phyloP scores from a whole-genome alignment of 2,797 vertebrate genomes.

The Astyanax mexicanus region DNA sequence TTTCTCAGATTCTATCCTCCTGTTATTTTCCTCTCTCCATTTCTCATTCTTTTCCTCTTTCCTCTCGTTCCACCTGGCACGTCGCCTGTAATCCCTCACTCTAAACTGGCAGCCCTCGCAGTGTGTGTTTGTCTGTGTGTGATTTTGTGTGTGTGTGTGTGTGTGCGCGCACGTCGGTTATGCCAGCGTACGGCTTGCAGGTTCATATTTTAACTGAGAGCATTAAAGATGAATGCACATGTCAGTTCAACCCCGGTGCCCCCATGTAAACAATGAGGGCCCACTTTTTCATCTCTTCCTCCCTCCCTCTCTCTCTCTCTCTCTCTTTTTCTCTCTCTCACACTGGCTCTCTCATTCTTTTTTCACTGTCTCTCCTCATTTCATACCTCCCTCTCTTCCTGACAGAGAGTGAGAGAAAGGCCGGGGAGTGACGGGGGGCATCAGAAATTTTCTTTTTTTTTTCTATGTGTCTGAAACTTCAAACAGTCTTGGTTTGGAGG shows the following conservation, averaged over 20 bases:
- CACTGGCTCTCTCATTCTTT: not conserved
- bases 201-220: conserved; percentile 48
- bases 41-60: not conserved
- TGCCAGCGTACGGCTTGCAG: conserved; percentile 25
- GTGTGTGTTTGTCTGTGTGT: not conserved
- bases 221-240: conserved; percentile 59
- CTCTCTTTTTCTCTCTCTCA: conserved; percentile 26
- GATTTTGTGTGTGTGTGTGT: not conserved
- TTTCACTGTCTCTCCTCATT: conserved; percentile 9
- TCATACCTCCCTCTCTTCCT: not conserved
- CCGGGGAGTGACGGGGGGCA: not conserved
- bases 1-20: not conserved
- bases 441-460: conserved; percentile 10
- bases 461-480: conserved; percentile 42
- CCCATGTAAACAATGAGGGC: conserved; percentile 62
- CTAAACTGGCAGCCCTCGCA: not conserved
- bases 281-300: conserved; percentile 49
- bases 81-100: not conserved
- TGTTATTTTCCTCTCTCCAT: not conserved
- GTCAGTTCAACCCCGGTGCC: conserved; percentile 57
- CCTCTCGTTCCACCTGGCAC: not conserved
- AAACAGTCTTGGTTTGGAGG: conserved; percentile 27
- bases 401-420: conserved; percentile 5
- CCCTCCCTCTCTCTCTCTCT: not conserved
- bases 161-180: conserved; percentile 14